Evolutionary conservation across 1,140 invertebrate species (phyloP).

Genomic region (Dolichoris vasculosae): DNA sequence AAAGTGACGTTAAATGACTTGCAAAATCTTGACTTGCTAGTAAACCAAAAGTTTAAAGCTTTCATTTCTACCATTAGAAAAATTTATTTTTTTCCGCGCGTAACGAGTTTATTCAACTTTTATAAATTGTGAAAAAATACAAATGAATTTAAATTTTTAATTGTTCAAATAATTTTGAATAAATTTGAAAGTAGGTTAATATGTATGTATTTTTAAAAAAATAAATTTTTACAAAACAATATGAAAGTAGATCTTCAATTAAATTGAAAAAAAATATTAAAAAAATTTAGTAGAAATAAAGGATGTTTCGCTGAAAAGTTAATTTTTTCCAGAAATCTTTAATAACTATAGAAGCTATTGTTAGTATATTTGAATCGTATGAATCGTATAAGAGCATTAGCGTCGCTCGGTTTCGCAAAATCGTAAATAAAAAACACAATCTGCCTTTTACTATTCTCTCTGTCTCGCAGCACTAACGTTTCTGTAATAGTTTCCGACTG

Average conservation of each 20-base stretch:
- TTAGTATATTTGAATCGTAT: not conserved
- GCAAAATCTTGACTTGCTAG: constrained; percentile 6
- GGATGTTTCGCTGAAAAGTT: not conserved
- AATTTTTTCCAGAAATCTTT: not conserved
- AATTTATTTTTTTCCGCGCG: not conserved
- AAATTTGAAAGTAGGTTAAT: not conserved
- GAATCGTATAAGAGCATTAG: not conserved
- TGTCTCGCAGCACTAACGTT: not conserved
- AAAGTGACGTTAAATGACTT: constrained; percentile 23
- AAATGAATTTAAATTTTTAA: not conserved
- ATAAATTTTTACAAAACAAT: not conserved
- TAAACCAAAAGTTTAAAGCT: not conserved
- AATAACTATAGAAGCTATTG: not conserved
- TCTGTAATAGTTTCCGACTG: constrained; percentile 9
- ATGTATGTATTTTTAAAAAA: not conserved
- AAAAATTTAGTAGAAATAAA: not conserved
- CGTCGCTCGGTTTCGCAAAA: not conserved
- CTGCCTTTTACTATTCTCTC: not conserved
- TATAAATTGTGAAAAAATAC: not conserved
- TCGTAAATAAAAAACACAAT: not conserved
- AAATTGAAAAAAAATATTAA: not conserved
- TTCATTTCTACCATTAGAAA: not conserved
- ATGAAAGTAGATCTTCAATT: not conserved
- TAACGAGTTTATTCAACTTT: not conserved
- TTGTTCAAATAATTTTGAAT: not conserved